Percentiles rank a stretch among this genome's conserved stretches.
Evolutionary conservation across 2,797 vertebrate species (phyloP).

Genomic region (Semotilus atromaculatus): DNA sequence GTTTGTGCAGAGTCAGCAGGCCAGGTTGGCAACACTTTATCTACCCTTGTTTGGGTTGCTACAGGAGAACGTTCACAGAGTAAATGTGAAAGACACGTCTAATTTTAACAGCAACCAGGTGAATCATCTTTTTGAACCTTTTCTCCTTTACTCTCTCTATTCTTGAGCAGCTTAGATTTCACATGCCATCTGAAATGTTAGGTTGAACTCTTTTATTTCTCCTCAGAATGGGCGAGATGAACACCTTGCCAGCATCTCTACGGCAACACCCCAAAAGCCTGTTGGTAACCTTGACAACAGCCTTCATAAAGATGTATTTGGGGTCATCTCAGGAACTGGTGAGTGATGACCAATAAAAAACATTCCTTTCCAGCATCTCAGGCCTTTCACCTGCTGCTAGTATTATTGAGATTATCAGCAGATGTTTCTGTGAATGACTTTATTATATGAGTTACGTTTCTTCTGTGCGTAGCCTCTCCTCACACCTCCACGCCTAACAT

Average conservation of each 20-base stretch:
- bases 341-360: constrained; percentile 33
- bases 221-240: constrained; percentile 87
- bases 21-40: constrained; percentile 93
- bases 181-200: background rate
- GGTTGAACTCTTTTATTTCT: background rate
- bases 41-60: constrained; percentile 94
- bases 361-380: background rate
- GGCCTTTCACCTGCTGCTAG: background rate
- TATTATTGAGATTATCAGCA: background rate
- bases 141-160: background rate
- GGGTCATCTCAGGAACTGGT: constrained; percentile 96
- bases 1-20: constrained; percentile 88
- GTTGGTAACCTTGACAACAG: constrained; percentile 85
- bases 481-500: constrained; percentile 91
- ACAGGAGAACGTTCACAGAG: constrained; percentile 92
- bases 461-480: constrained; percentile 81
- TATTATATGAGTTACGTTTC: background rate
- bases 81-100: constrained; percentile 87
- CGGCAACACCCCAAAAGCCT: constrained; percentile 87
- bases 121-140: constrained; percentile 75
- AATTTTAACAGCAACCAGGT: constrained; percentile 79
- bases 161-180: background rate
- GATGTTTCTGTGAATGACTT: background rate
- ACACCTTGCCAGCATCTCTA: constrained; percentile 74
- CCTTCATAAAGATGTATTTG: constrained; percentile 94